Evolutionary conservation across 35 echinoderm and acorn worm genomes (phyloP).

Genomic region (Diadema setosum): DNA sequence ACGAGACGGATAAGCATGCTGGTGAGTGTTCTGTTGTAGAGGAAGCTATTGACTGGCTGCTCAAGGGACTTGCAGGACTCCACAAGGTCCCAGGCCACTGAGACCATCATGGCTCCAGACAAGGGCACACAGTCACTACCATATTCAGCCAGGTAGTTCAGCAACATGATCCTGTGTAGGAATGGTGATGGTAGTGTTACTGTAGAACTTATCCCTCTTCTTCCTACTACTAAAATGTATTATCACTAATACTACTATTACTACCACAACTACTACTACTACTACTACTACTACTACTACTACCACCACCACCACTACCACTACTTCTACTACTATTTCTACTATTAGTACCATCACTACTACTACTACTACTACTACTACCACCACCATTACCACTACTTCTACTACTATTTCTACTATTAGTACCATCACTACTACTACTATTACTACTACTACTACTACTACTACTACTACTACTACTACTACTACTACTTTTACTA

Average conservation of each 20-base stretch:
- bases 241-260: background rate
- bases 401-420: background rate
- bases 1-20: constrained; percentile 18
- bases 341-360: background rate
- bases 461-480: constrained; percentile 13
- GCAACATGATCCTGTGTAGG: constrained; percentile 64
- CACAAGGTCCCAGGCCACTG: constrained; percentile 64
- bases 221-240: background rate
- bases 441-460: background rate
- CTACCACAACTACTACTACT: background rate
- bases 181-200: no score
- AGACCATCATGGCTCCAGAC: constrained; percentile 52
- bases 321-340: background rate
- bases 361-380: background rate
- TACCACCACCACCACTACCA: background rate
- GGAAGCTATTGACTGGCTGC: constrained; percentile 44
- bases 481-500: constrained; percentile 11
- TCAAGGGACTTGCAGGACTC: constrained; percentile 52
- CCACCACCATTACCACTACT: background rate
- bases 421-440: background rate
- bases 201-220: no score
- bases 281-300: constrained; percentile 11
- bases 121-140: constrained; percentile 17
- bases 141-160: constrained; percentile 70
- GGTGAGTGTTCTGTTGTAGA: constrained; percentile 45